A percentile compares a stretch with the other conserved stretches of the same genome.
Evolutionary conservation across 2,797 vertebrate species (phyloP).

Genomic region (Lepilemur ruficaudatus): DNA sequence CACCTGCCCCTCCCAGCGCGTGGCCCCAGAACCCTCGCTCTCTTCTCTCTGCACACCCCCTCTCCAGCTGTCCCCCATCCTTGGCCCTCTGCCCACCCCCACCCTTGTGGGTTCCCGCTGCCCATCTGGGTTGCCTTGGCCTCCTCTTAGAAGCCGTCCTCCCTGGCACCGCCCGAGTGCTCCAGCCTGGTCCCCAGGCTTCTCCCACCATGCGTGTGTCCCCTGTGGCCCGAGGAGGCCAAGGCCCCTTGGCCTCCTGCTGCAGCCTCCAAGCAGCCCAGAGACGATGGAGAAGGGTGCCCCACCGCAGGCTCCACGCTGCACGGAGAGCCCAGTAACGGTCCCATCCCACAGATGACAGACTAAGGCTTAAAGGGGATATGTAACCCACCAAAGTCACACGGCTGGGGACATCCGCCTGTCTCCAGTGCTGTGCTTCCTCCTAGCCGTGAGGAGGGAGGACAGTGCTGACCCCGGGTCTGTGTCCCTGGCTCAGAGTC

Average conservation of each 20-base stretch:
- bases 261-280: fast-evolving
- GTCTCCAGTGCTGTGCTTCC: background rate
- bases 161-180: fast-evolving
- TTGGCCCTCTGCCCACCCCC: background rate
- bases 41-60: fast-evolving
- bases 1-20: background rate
- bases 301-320: no score
- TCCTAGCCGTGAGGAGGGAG: fast-evolving
- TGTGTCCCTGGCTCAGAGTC: background rate
- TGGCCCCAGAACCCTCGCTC: background rate
- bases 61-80: background rate
- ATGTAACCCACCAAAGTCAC: no score
- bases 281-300: background rate
- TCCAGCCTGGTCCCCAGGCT: no score
- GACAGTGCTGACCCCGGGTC: fast-evolving
- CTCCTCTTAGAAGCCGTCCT: no score
- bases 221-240: background rate
- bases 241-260: background rate
- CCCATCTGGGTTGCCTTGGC: background rate
- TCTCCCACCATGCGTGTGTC: background rate
- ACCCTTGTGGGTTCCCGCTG: background rate
- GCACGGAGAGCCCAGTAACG: fast-evolving
- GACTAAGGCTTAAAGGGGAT: background rate
- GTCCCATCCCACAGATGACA: background rate
- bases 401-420: background rate